phyloP scores from a whole-genome alignment of 2,888 invertebrate species.

The Spodoptera littoralis region DNA sequence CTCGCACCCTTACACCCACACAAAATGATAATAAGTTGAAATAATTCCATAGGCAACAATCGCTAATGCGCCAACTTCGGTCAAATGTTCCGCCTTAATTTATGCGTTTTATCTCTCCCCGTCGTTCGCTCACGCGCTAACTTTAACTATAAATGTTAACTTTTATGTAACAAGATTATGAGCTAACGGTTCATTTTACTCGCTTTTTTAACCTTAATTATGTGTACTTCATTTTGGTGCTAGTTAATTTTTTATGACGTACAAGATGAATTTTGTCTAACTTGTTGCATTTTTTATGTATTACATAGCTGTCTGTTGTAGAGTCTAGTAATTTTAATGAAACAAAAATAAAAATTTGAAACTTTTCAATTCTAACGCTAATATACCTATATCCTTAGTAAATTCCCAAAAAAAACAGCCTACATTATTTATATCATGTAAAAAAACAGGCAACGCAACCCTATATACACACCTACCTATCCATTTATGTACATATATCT shows the following conservation, averaged over 20 bases:
- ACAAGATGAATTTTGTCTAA: constrained; percentile 1
- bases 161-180: constrained; percentile 52
- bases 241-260: constrained; percentile 26
- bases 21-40: constrained; percentile 67
- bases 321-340: not conserved
- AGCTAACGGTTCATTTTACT: constrained; percentile 47
- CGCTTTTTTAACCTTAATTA: constrained; percentile 31
- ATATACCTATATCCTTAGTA: not conserved
- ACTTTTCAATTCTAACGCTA: too few relatives aligned
- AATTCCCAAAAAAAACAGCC: constrained; percentile 7
- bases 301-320: too few relatives aligned
- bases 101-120: constrained; percentile 72
- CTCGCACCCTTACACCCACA: constrained; percentile 39
- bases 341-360: not conserved
- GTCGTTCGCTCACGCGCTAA: constrained; percentile 48
- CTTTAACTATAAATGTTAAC: constrained; percentile 54
- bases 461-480: constrained; percentile 23
- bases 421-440: constrained; percentile 18
- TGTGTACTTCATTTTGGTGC: constrained; percentile 19
- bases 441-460: constrained; percentile 11
- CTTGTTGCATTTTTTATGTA: not conserved
- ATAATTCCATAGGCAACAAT: constrained; percentile 62
- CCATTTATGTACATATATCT: constrained; percentile 3
- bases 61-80: constrained; percentile 72
- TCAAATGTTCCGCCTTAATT: constrained; percentile 72